Evolutionary conservation across 2,797 vertebrate species (phyloP).

Genomic region (Luscinia luscinia): DNA sequence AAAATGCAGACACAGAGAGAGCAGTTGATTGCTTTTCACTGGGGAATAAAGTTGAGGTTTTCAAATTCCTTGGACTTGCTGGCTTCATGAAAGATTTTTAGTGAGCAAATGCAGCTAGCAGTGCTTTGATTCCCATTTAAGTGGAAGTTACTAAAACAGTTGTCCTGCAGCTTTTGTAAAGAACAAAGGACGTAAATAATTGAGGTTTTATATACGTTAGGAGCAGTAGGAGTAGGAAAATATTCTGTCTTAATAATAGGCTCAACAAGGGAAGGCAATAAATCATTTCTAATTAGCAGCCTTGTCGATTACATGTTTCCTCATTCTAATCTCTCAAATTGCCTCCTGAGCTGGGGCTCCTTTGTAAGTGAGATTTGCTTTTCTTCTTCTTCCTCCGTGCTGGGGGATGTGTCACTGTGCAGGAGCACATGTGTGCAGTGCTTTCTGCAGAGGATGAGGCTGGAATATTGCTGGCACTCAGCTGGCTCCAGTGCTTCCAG

Average conservation of each 20-base stretch:
- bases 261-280: constrained; percentile 56
- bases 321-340: constrained; percentile 37
- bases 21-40: constrained; percentile 41
- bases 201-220: constrained; percentile 7
- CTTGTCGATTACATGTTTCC: constrained; percentile 32
- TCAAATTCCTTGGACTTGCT: neutral
- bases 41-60: constrained; percentile 23
- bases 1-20: constrained; percentile 27
- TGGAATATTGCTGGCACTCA: neutral
- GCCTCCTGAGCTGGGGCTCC: constrained; percentile 11
- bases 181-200: constrained; percentile 3
- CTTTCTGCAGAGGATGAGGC: neutral
- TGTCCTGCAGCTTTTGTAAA: constrained; percentile 18
- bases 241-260: constrained; percentile 45
- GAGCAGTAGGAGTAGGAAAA: constrained; percentile 22
- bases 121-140: neutral
- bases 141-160: constrained; percentile 28
- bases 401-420: neutral
- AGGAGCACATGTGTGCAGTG: neutral
- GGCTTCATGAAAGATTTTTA: neutral
- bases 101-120: neutral
- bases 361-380: constrained; percentile 32
- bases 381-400: constrained; percentile 7
- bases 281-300: constrained; percentile 57
- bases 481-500: neutral